Conservation (phyloP, 2,113 vertebrate genomes). For the Melanostigma gelatinosum region DNA sequence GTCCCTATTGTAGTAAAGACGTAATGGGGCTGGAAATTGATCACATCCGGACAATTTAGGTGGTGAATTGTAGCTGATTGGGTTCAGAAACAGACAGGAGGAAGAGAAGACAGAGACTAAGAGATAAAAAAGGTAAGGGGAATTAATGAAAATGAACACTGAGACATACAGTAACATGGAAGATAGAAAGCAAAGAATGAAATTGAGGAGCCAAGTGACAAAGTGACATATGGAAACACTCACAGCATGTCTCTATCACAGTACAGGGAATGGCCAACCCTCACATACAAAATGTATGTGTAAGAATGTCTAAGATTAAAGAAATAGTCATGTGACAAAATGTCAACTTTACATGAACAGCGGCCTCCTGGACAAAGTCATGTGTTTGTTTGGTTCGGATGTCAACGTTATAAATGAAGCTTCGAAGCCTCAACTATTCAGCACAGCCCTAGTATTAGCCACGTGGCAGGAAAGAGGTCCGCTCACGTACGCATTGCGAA, state of each 20-base stretch:
- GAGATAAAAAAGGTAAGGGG: neutral
- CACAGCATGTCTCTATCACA: slow-evolving; percentile 38
- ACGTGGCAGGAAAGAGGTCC: too few species aligned
- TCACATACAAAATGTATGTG: neutral
- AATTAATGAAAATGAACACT: slow-evolving; percentile 6
- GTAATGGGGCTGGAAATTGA: neutral
- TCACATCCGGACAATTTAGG: neutral
- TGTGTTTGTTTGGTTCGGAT: too few species aligned
- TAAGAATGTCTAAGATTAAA: neutral
- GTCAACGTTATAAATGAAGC: too few species aligned
- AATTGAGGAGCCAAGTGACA: slow-evolving; percentile 28
- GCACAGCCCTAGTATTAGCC: too few species aligned
- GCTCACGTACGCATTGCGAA: too few species aligned
- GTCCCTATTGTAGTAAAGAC: neutral
- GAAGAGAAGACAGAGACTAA: neutral
- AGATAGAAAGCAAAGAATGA: slow-evolving; percentile 10
- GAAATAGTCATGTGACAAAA: neutral
- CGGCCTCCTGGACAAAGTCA: too few species aligned
- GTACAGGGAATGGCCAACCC: slow-evolving; percentile 28
- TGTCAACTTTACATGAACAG: too few species aligned
- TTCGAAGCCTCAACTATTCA: too few species aligned
- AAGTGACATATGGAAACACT: slow-evolving; percentile 53
- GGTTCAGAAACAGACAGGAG: slow-evolving; percentile 4
- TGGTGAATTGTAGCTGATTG: slow-evolving; percentile 6
- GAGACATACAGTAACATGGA: neutral